Evolutionary conservation across 2,113 vertebrate species (phyloP).

Genomic region (Coreoperca whiteheadi): DNA sequence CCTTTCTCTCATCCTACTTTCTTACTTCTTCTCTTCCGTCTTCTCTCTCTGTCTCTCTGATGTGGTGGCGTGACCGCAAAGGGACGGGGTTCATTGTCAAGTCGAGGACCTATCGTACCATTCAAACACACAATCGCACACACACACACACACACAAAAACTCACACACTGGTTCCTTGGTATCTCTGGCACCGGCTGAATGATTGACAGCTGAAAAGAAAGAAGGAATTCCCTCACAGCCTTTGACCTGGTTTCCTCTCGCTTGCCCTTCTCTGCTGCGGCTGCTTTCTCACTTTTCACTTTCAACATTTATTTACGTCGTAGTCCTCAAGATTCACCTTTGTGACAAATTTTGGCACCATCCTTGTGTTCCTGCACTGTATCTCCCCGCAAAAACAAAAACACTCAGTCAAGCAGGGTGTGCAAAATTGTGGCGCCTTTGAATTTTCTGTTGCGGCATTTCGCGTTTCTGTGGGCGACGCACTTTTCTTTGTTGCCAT

Average conservation of each 20-base stretch:
- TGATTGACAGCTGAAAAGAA: constrained; percentile 79
- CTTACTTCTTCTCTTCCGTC: constrained; percentile 37
- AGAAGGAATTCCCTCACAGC: constrained; percentile 81
- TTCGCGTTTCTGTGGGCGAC: background rate
- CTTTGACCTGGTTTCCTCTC: constrained; percentile 79
- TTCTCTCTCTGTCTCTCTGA: constrained; percentile 60
- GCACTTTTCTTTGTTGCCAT: background rate
- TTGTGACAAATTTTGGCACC: background rate
- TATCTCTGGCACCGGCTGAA: constrained; percentile 77
- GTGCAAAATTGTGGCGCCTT: background rate
- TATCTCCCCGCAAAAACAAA: background rate
- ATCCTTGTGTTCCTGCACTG: background rate
- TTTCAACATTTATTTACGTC: constrained; percentile 37
- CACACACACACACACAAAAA: constrained; percentile 37
- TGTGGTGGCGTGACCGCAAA: constrained; percentile 76
- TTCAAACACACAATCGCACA: constrained; percentile 56
- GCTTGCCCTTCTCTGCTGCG: constrained; percentile 28
- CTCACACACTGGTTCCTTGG: constrained; percentile 70
- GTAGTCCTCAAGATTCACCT: background rate
- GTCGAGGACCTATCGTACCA: constrained; percentile 70
- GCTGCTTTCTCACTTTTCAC: constrained; percentile 53
- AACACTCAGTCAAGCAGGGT: background rate
- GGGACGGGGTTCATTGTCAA: constrained; percentile 79
- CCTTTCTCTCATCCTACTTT: constrained; percentile 15
- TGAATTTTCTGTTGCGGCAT: too few relatives aligned